Evolutionary conservation across 1,140 invertebrate species (phyloP).

Genomic region (Helicoverpa armigera): DNA sequence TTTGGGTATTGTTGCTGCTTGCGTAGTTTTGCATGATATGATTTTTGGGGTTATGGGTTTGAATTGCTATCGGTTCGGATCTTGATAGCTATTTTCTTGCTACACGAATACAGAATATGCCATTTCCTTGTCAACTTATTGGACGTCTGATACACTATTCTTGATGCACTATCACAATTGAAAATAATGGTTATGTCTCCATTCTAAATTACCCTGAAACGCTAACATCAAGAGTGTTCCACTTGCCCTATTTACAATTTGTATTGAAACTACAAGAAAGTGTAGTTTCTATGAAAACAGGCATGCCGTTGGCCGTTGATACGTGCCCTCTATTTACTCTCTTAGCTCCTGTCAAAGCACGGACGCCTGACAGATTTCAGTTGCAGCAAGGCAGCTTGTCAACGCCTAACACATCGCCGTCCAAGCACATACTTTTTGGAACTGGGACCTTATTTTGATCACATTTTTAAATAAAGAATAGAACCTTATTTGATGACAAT

Average conservation of each 20-base stretch:
- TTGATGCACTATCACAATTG: too few species aligned
- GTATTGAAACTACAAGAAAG: background rate
- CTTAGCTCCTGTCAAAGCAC: background rate
- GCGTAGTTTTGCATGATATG: constrained; percentile 21
- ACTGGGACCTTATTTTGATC: too few species aligned
- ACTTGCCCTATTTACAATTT: background rate
- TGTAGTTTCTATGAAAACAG: background rate
- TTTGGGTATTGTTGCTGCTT: constrained; percentile 27
- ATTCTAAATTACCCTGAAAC: too few species aligned
- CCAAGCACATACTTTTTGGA: background rate
- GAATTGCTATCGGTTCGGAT: constrained; percentile 20
- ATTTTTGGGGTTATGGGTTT: constrained; percentile 4
- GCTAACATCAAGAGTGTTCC: too few species aligned
- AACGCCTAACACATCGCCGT: background rate
- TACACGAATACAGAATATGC: background rate
- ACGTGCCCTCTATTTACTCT: background rate
- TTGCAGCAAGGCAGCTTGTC: background rate
- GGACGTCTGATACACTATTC: too few species aligned
- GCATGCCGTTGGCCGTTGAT: background rate
- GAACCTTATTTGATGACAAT: too few species aligned
- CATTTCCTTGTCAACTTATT: too few species aligned
- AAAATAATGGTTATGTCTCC: too few species aligned
- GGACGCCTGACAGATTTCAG: background rate
- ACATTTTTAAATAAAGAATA: too few species aligned
- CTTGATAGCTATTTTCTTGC: background rate